These are phyloP conservation scores for Nesometra sesokonis DNA, from an alignment of 35 echinoderm and acorn worm species.

Conservation along the genomic window DNA sequence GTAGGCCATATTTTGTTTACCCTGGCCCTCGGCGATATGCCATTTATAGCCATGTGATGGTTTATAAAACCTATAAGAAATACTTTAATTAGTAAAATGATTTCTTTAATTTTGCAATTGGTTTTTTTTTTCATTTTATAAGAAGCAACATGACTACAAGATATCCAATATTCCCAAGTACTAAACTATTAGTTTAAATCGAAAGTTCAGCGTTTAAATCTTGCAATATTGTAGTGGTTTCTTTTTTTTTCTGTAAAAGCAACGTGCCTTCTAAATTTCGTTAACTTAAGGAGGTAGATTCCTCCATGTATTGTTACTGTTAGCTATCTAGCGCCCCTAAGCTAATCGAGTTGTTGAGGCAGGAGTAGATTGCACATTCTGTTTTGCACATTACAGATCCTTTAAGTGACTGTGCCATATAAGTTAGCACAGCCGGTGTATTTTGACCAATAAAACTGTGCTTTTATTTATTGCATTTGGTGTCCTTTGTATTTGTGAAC, in stretches of 20 bases:
- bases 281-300: neutral
- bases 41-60: no score
- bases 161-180: no score
- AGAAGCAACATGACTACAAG: no score
- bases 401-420: neutral
- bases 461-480: neutral
- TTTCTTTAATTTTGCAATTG: no score
- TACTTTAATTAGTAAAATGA: no score
- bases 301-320: neutral
- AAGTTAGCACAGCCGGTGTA: neutral
- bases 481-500: neutral
- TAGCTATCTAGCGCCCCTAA: neutral
- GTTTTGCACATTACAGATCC: neutral
- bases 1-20: no score
- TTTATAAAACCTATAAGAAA: no score
- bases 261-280: neutral
- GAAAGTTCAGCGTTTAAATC: neutral
- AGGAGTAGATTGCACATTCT: neutral
- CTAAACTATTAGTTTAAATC: no score
- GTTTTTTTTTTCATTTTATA: no score
- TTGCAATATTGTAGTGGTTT: neutral
- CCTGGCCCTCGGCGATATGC: no score
- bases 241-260: neutral
- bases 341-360: neutral
- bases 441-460: neutral